Base-by-base conservation (phyloP, 2,113 vertebrate genomes). In the Zosterops pallidus region DNA sequence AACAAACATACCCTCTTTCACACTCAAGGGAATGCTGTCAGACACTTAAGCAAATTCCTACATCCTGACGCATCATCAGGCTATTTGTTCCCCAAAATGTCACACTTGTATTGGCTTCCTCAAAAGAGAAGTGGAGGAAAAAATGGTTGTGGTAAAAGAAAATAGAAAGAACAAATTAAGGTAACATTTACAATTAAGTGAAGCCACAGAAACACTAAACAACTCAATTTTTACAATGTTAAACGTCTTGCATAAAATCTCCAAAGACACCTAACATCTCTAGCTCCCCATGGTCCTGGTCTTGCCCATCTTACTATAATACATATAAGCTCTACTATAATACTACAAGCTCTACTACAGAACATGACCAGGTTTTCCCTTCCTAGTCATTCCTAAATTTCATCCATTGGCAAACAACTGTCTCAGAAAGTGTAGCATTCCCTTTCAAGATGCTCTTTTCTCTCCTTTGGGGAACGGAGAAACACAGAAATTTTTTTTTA, bases 231-330 rank as follows among this genome's bases (percentile, higher is more conserved):
- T 69, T 35, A 22, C 70, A 46, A 4, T 11, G 2, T 46, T 9
- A 50, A 70, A 47, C 2, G 6, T 77, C 55, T 65, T 77, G 23
- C 39, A 69, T 39, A 69, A 80, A 62, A 62, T 33, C 37, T 39
- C 42, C 75, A 35, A 79, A 62, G 52, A 50, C 6, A 64, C 37
- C 8, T 28, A 67, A 42, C 16, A 72, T 17, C 49, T 69, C 50
- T 44, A 35, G 49, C 22, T 50, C 33, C 14, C 23, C 23, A 37
- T 0, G 0, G n/a, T 39, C n/a, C 50, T 14, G 0, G 23, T 80
- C 62, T 41, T 62, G 49, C 9, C 49, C 37, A 23, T 49, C 24
- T 81, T 56, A n/a, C 25, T 29, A 26, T 1, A 5, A 56, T 11
- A 39, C 39, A 12, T 39, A 39, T 39, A 86, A 71, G 5, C 1